Conservation (phyloP, 92 coral and sea anemone genomes). For the Virgularia gustaviana region DNA sequence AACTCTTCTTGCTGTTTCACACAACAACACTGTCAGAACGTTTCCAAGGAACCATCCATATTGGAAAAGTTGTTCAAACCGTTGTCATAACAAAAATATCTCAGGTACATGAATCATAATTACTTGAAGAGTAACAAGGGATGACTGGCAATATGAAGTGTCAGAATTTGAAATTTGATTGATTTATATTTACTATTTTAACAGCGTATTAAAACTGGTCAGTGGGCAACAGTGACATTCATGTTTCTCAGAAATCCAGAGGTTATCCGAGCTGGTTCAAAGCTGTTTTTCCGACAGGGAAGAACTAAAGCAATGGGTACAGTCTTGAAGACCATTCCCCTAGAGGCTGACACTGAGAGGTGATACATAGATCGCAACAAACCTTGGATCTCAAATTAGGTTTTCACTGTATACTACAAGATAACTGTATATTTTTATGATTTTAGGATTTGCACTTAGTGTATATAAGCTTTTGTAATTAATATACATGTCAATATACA, state of each 20-base stretch:
- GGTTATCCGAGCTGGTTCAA: slow-evolving; percentile 68
- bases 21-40: slow-evolving; percentile 69
- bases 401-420: neutral
- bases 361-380: slow-evolving; percentile 2
- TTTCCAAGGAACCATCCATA: slow-evolving; percentile 88
- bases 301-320: slow-evolving; percentile 93
- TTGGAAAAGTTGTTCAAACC: slow-evolving; percentile 84
- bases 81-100: slow-evolving; percentile 86
- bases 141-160: neutral
- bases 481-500: neutral
- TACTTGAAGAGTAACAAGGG: neutral
- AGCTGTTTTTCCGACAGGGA: slow-evolving; percentile 85
- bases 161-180: neutral
- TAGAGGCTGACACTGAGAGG: slow-evolving; percentile 54
- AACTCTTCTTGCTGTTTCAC: slow-evolving; percentile 79
- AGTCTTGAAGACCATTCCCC: slow-evolving; percentile 55
- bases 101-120: slow-evolving; percentile 51
- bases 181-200: neutral
- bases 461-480: too few species aligned
- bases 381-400: neutral
- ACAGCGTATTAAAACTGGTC: slow-evolving; percentile 70
- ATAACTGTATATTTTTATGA: too few species aligned
- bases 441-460: too few species aligned
- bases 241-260: slow-evolving; percentile 85
- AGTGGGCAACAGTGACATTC: slow-evolving; percentile 86